Percentiles rank a stretch among this genome's conserved stretches.
These are phyloP conservation scores for Sylvilagus bachmani DNA, from an alignment of 2,113 vertebrate species.

Conservation along the genomic window DNA sequence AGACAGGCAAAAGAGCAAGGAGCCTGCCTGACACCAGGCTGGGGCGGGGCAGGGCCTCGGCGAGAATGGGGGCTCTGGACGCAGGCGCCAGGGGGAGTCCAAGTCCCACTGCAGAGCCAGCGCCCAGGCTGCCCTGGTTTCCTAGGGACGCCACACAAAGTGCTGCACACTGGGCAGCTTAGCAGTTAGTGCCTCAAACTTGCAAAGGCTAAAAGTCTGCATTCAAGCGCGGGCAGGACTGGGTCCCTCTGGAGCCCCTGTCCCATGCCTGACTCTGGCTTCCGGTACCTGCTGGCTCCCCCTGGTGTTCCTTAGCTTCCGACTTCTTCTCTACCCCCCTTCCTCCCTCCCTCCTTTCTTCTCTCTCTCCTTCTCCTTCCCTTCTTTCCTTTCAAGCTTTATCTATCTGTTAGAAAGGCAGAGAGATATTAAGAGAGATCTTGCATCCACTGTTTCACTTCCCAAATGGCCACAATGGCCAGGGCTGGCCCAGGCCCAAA, in stretches of 20 bases:
- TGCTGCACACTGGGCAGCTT: background rate
- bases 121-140: background rate
- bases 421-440: no score
- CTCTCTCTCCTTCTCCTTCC: no score
- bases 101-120: background rate
- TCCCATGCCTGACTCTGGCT: background rate
- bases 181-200: background rate
- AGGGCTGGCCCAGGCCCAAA: no score
- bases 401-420: no score
- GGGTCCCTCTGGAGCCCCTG: background rate
- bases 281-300: background rate
- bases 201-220: background rate
- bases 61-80: background rate
- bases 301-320: accelerated
- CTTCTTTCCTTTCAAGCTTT: no score
- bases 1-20: background rate
- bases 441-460: no score
- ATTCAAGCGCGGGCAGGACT: background rate
- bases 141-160: background rate
- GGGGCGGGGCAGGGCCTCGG: no score
- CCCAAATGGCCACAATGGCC: no score
- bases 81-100: background rate
- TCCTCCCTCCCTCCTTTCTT: no score
- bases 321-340: no score
- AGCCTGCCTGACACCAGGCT: background rate